phyloP scores from a whole-genome alignment of 1,140 invertebrate genomes.

The Lepidotrigona ventralis region DNA sequence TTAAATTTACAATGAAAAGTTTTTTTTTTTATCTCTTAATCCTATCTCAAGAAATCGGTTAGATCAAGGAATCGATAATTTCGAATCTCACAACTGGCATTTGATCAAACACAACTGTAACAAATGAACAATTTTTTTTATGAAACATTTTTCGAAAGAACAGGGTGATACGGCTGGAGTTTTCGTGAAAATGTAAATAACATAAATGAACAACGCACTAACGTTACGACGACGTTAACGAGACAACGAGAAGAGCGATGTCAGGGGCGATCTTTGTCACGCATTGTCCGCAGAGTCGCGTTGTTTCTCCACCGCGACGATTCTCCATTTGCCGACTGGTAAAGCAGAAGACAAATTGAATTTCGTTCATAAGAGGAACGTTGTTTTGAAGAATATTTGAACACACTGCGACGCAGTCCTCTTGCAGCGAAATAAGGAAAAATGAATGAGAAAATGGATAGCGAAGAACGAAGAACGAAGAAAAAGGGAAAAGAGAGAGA shows the following conservation, averaged over 20 bases:
- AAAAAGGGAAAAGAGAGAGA: not conserved
- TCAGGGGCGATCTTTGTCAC: not conserved
- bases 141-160: not conserved
- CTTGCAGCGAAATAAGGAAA: not conserved
- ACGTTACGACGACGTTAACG: not conserved
- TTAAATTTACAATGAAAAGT: too few species aligned
- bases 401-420: not conserved
- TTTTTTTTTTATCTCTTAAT: too few species aligned
- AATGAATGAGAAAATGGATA: not conserved
- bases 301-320: not conserved
- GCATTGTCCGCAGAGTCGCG: conserved; percentile 32
- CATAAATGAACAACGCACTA: not conserved
- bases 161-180: not conserved
- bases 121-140: too few species aligned
- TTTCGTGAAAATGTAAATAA: not conserved
- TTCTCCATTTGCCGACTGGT: conserved; percentile 3
- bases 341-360: conserved; percentile 50
- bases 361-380: conserved; percentile 43
- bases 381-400: conserved; percentile 40
- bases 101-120: too few species aligned
- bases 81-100: too few species aligned
- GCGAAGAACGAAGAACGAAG: too few species aligned
- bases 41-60: too few species aligned
- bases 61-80: too few species aligned
- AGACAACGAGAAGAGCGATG: conserved; percentile 1